These are phyloP conservation scores for Drosophila rufa DNA, from an alignment of 1,140 invertebrate genomes.

Conservation along the genomic window DNA sequence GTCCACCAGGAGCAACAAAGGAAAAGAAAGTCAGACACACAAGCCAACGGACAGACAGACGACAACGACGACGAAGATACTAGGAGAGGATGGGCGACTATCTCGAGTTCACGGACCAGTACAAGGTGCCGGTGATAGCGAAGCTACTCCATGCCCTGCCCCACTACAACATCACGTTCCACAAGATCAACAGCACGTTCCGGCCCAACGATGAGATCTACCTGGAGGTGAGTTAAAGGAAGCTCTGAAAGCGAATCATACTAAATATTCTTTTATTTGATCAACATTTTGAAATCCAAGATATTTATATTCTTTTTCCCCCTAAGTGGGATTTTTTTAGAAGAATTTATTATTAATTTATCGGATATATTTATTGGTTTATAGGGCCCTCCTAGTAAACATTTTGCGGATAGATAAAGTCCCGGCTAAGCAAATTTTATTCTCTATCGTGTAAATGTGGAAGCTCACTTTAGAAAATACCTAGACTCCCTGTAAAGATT, in stretches of 20 bases:
- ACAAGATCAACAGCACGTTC: constrained; percentile 95
- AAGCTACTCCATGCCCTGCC: constrained; percentile 94
- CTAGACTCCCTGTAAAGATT: no score
- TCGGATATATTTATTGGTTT: no score
- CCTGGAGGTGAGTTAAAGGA: constrained; percentile 90
- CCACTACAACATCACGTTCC: constrained; percentile 94
- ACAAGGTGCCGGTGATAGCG: constrained; percentile 92
- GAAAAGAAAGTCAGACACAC: constrained; percentile 13
- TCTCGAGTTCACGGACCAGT: constrained; percentile 88
- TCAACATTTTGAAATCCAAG: background rate
- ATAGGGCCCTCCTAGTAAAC: no score
- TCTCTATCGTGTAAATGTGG: no score
- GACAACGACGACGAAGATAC: background rate
- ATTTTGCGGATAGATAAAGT: no score
- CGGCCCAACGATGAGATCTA: constrained; percentile 95
- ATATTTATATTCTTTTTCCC: background rate
- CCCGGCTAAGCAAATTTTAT: no score
- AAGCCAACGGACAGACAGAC: constrained; percentile 17
- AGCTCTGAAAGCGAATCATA: background rate
- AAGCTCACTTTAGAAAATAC: no score
- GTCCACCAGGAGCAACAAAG: constrained; percentile 21
- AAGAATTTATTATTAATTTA: no score
- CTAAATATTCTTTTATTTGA: background rate
- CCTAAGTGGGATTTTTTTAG: no score
- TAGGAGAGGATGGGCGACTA: constrained; percentile 77